These are phyloP conservation scores for Isaurus tuberculatus DNA, from an alignment of 92 coral and sea anemone genomes.

Conservation along the genomic window DNA sequence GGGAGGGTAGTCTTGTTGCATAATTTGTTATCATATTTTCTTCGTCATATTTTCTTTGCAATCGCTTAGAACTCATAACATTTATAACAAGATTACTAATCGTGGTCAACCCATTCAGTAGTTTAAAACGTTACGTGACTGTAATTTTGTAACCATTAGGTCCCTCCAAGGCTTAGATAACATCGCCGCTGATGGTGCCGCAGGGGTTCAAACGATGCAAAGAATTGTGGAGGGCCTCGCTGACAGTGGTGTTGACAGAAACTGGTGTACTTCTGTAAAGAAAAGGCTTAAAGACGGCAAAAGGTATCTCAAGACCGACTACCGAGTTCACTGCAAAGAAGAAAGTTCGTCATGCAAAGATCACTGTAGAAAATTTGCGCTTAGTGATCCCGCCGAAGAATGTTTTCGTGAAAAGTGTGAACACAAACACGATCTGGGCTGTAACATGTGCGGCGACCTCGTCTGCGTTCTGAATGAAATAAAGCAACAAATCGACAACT, in stretches of 20 bases:
- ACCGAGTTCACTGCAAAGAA: constrained; percentile 40
- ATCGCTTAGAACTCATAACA: not conserved
- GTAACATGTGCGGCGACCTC: not conserved
- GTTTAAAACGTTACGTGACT: not conserved
- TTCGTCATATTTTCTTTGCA: not conserved
- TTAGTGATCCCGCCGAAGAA: constrained; percentile 53
- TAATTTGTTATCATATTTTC: no score
- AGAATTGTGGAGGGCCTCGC: constrained; percentile 42
- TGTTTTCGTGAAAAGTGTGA: constrained; percentile 45
- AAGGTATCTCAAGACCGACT: constrained; percentile 36
- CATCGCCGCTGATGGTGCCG: constrained; percentile 42
- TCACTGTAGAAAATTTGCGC: constrained; percentile 55
- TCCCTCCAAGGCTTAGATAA: constrained; percentile 46
- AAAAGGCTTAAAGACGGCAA: constrained; percentile 43
- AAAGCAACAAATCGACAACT: constrained; percentile 1
- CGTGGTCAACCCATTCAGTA: not conserved
- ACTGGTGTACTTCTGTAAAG: constrained; percentile 7
- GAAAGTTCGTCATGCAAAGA: constrained; percentile 48
- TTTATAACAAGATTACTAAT: not conserved
- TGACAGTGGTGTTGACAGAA: constrained; percentile 5
- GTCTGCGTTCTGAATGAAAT: constrained; percentile 1
- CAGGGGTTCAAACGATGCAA: constrained; percentile 44
- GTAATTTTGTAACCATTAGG: not conserved
- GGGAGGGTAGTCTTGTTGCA: no score
- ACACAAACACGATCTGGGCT: constrained; percentile 8